These are phyloP conservation scores for Chlorodrepanis virens DNA, from an alignment of 2,113 vertebrate genomes.

Conservation along the genomic window DNA sequence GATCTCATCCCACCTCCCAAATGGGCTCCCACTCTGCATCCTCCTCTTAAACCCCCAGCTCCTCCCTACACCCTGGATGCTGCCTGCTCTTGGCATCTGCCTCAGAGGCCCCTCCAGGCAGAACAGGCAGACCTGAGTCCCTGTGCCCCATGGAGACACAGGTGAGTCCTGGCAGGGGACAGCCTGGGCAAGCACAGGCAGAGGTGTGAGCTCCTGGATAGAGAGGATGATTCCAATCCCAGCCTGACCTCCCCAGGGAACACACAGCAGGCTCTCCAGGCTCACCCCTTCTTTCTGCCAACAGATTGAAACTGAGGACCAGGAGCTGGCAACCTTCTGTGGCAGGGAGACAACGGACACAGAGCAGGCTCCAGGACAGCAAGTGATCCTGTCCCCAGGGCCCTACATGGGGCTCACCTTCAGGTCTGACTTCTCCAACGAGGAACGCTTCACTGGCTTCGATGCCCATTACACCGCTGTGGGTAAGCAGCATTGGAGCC, in stretches of 20 bases:
- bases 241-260: not conserved
- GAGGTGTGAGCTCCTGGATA: not conserved
- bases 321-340: constrained; percentile 86
- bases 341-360: constrained; percentile 88
- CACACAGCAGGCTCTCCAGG: not conserved
- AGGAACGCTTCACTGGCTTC: constrained; percentile 90
- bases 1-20: not conserved
- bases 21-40: not conserved
- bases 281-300: not conserved
- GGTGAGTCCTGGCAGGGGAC: not conserved
- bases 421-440: constrained; percentile 92
- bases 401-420: constrained; percentile 83
- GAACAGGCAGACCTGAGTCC: not conserved
- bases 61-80: not conserved
- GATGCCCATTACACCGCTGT: constrained; percentile 88
- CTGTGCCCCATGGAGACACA: not conserved
- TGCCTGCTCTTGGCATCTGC: not conserved
- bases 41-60: not conserved
- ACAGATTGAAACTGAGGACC: constrained; percentile 85
- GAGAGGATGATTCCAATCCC: not conserved
- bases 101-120: not conserved
- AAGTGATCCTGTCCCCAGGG: constrained; percentile 78
- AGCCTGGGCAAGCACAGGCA: not conserved
- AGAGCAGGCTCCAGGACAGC: constrained; percentile 82
- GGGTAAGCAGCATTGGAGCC: constrained; percentile 74